Conservation (phyloP, 2,797 vertebrate species). For the Myiotriccus ornatus region DNA sequence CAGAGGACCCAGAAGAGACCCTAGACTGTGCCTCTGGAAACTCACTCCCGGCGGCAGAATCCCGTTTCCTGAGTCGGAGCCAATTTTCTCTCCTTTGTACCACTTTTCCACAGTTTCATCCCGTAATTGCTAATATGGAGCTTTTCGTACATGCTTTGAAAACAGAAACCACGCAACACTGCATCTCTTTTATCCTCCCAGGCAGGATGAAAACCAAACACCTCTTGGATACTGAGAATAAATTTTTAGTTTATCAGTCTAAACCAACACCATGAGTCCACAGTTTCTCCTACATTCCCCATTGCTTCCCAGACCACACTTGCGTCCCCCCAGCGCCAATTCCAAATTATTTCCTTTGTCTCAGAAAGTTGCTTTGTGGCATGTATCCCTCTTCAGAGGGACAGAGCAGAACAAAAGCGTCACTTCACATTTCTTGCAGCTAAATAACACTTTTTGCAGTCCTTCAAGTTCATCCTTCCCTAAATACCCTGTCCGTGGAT, state of each 20-base stretch:
- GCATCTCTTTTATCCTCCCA: slow-evolving; percentile 30
- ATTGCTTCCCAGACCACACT: neutral
- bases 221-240: slow-evolving; percentile 17
- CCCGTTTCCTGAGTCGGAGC: slow-evolving; percentile 45
- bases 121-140: slow-evolving; percentile 32
- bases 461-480: neutral
- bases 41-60: slow-evolving; percentile 41
- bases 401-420: neutral
- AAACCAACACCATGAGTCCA: neutral
- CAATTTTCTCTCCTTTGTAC: slow-evolving; percentile 29
- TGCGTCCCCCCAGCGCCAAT: neutral
- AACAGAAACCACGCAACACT: neutral
- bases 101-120: slow-evolving; percentile 41
- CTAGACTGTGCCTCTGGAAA: slow-evolving; percentile 60
- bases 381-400: neutral
- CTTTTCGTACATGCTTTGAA: slow-evolving; percentile 34
- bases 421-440: neutral
- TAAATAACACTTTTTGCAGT: neutral
- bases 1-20: slow-evolving; percentile 26
- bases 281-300: neutral
- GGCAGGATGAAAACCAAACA: slow-evolving; percentile 28
- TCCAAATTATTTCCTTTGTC: neutral
- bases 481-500: neutral
- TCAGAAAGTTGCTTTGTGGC: neutral
- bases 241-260: slow-evolving; percentile 2